phyloP scores from a whole-genome alignment of 2,888 invertebrate species.

The Drosophila kanekoi region DNA sequence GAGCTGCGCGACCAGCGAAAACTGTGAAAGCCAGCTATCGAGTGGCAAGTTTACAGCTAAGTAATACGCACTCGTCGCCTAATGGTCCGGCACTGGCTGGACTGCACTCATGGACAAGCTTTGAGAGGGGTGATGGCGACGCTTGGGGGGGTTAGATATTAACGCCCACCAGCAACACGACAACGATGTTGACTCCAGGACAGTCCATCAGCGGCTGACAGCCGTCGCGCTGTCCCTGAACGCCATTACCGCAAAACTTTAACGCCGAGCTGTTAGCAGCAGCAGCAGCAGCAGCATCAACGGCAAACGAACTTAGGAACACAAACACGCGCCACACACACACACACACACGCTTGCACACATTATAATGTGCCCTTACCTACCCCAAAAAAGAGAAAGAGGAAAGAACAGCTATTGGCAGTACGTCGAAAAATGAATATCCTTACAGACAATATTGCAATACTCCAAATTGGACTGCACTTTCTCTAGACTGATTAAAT shows the following conservation, averaged over 20 bases:
- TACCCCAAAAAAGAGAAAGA: slow-evolving; percentile 15
- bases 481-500: no score
- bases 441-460: not conserved
- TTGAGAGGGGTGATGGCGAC: not conserved
- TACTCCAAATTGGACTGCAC: no score
- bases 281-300: slow-evolving; percentile 30
- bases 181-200: slow-evolving; percentile 30
- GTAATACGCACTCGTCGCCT: slow-evolving; percentile 75
- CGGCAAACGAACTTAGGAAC: slow-evolving; percentile 72
- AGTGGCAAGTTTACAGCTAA: slow-evolving; percentile 73
- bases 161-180: slow-evolving; percentile 6
- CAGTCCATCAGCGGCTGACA: slow-evolving; percentile 70
- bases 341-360: slow-evolving; percentile 29
- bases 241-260: slow-evolving; percentile 80
- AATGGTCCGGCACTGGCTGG: slow-evolving; percentile 65
- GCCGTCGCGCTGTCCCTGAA: slow-evolving; percentile 62
- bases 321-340: slow-evolving; percentile 69
- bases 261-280: slow-evolving; percentile 72
- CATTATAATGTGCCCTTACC: slow-evolving; percentile 28
- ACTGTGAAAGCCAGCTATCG: slow-evolving; percentile 37
- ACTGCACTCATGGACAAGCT: slow-evolving; percentile 35
- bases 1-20: slow-evolving; percentile 16
- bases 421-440: not conserved
- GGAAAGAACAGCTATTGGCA: not conserved
- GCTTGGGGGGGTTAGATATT: not conserved